Percentiles rank a stretch among this genome's conserved stretches.
Evolutionary conservation across 2,113 vertebrate species (phyloP).

Genomic region (Terrapene triunguis): DNA sequence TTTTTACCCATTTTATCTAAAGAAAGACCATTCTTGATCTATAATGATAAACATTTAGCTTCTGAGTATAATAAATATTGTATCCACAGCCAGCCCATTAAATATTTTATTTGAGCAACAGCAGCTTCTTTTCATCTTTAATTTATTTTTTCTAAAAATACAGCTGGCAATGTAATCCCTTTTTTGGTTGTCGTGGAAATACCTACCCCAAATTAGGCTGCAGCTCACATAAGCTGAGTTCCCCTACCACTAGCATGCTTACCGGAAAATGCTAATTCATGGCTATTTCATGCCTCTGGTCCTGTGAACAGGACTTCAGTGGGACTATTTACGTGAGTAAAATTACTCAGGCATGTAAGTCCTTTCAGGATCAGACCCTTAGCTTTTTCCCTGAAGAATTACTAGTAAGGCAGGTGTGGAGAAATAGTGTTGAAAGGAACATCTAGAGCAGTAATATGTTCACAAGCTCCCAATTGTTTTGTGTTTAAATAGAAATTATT

Average conservation of each 20-base stretch:
- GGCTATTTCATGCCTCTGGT: conserved; percentile 21
- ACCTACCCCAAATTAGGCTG: not conserved
- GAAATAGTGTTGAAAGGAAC: not conserved
- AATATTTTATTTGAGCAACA: conserved; percentile 9
- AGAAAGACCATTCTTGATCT: not conserved
- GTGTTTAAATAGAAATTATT: not conserved
- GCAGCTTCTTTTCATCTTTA: not conserved
- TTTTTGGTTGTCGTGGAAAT: not conserved
- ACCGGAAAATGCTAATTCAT: conserved; percentile 13
- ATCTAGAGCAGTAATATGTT: not conserved
- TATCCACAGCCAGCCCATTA: not conserved
- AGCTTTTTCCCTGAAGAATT: not conserved
- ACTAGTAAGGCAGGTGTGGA: not conserved
- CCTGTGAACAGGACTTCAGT: not conserved
- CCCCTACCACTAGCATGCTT: not conserved
- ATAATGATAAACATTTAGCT: not conserved
- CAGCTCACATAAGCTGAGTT: conserved; percentile 20
- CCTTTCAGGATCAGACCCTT: conserved; percentile 10
- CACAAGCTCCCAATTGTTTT: not conserved
- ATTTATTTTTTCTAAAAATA: conserved; percentile 30
- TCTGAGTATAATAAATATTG: not conserved
- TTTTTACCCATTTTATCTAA: not conserved
- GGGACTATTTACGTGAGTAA: not conserved
- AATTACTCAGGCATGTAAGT: conserved; percentile 16
- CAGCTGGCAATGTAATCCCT: fast-evolving